Conservation (phyloP, 2,888 invertebrate species). For the Tetranychus piercei region DNA sequence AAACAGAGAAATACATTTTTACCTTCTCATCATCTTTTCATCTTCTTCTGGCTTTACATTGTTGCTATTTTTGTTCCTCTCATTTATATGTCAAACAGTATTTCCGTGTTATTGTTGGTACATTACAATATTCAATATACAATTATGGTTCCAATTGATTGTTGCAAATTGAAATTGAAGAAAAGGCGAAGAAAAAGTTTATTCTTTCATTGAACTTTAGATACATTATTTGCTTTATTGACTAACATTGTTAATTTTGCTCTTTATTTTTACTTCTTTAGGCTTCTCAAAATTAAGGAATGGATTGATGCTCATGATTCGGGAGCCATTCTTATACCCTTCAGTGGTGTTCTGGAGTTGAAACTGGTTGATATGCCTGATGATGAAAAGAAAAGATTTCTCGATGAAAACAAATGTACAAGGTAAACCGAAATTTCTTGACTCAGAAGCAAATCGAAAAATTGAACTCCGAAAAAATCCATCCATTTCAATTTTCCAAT, state of each 20-base stretch:
- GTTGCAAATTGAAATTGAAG: no score
- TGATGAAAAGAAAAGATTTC: conserved; percentile 52
- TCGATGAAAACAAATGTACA: conserved; percentile 60
- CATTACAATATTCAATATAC: no score
- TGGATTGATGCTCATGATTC: conserved; percentile 96
- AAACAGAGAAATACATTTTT: conserved; percentile 3
- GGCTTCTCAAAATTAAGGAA: conserved; percentile 88
- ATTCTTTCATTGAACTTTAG: background rate
- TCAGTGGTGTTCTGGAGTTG: conserved; percentile 77
- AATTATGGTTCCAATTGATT: no score
- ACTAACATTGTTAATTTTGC: no score
- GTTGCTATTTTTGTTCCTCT: background rate
- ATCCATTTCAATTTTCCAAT: no score
- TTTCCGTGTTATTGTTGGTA: background rate
- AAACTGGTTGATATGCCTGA: conserved; percentile 63
- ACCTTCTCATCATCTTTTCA: background rate
- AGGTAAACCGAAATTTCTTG: conserved; percentile 41
- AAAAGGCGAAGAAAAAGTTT: no score
- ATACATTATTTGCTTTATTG: background rate
- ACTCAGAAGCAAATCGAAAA: no score
- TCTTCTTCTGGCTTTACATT: background rate
- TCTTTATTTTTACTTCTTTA: conserved; percentile 32
- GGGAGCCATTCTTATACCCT: conserved; percentile 79
- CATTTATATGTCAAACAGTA: background rate
- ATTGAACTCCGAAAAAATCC: no score